Evolutionary conservation across 2,888 invertebrate species (phyloP).

Genomic region (Parnassius mnemosyne): DNA sequence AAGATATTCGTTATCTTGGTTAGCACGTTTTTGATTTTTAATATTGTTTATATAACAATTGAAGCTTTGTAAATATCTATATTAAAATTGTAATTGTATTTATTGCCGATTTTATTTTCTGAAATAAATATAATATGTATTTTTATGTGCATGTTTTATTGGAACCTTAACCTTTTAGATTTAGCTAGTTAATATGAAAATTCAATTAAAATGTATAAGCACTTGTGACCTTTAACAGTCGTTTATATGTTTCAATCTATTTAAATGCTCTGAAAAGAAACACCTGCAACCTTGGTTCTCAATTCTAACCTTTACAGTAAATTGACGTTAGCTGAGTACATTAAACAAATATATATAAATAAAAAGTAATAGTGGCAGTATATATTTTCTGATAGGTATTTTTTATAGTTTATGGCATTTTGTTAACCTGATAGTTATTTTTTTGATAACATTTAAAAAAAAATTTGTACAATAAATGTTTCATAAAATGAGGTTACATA

Average conservation of each 20-base stretch:
- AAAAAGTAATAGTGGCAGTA: no score
- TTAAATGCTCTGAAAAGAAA: conserved; percentile 30
- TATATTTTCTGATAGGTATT: no score
- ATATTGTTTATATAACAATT: conserved; percentile 37
- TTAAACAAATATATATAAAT: no score
- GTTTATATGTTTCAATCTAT: background rate
- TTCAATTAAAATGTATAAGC: background rate
- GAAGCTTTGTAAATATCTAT: conserved; percentile 66
- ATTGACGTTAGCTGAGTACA: no score
- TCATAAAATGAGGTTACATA: conserved; percentile 15
- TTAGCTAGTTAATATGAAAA: background rate
- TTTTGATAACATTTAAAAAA: no score
- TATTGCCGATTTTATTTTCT: conserved; percentile 57
- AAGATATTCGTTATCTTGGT: conserved; percentile 31
- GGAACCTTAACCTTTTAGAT: conserved; percentile 13
- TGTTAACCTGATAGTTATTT: no score
- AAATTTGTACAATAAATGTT: background rate
- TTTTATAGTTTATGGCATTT: no score
- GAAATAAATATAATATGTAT: conserved; percentile 68
- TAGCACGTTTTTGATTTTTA: conserved; percentile 42
- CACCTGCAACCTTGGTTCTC: conserved; percentile 48
- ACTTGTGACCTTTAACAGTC: conserved; percentile 16
- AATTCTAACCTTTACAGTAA: conserved; percentile 22
- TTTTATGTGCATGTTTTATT: conserved; percentile 55
- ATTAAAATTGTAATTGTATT: conserved; percentile 69